Evolutionary conservation across 2,113 vertebrate species (phyloP).

Genomic region (Pan troglodytes): NHGRI_mPanTro3-v2.1_pri NC_072415.2:42069501-42070000

Average conservation of each 20-base stretch:
- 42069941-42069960: neutral
- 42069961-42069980: neutral
- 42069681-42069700: accelerated
- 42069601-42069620: neutral
- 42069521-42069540: neutral
- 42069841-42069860: neutral
- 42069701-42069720: neutral
- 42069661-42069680: neutral
- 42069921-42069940: neutral
- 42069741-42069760: neutral
- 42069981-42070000: neutral
- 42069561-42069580: neutral
- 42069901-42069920: neutral
- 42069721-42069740: neutral
- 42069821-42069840: conserved; percentile 11
- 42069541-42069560: neutral
- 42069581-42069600: neutral
- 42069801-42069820: neutral
- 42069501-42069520: neutral
- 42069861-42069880: neutral
- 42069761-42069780: neutral
- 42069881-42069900: neutral
- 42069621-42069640: neutral
- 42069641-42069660: neutral
- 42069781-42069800: neutral